phyloP scores from a whole-genome alignment of 1,140 invertebrate species.

The Carposina sasakii region DNA sequence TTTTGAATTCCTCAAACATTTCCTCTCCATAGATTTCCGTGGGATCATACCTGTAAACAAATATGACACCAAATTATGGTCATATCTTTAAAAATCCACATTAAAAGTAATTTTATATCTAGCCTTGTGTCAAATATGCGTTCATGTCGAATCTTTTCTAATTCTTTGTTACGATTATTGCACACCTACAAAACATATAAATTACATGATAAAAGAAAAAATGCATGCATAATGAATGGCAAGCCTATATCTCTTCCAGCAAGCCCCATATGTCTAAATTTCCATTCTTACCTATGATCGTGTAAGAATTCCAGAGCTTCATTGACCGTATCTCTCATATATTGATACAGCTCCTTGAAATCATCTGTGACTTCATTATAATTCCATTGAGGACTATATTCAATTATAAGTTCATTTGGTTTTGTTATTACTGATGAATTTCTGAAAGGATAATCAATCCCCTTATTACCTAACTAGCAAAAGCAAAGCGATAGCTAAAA shows the following conservation, averaged over 20 bases:
- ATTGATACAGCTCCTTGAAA: constrained; percentile 35
- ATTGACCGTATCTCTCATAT: constrained; percentile 37
- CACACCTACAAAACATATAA: no score
- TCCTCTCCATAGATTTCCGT: constrained; percentile 67
- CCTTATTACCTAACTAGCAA: no score
- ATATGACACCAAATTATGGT: no score
- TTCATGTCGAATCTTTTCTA: no score
- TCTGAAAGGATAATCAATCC: constrained; percentile 32
- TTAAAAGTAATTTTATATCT: no score
- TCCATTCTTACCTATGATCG: constrained; percentile 44
- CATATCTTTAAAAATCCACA: no score
- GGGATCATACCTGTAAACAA: constrained; percentile 53
- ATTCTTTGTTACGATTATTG: constrained; percentile 35
- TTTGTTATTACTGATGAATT: constrained; percentile 36
- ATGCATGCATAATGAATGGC: no score
- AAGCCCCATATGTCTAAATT: neutral
- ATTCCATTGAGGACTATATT: constrained; percentile 21
- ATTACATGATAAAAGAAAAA: no score
- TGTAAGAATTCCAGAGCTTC: constrained; percentile 41
- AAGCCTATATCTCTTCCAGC: neutral
- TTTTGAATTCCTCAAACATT: constrained; percentile 59
- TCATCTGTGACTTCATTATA: constrained; percentile 14
- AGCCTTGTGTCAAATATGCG: no score
- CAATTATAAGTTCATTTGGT: constrained; percentile 48
- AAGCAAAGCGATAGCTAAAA: no score